Evolutionary conservation across 2,113 vertebrate genomes (phyloP).

Genomic region (Xyliphius kryptos): DNA sequence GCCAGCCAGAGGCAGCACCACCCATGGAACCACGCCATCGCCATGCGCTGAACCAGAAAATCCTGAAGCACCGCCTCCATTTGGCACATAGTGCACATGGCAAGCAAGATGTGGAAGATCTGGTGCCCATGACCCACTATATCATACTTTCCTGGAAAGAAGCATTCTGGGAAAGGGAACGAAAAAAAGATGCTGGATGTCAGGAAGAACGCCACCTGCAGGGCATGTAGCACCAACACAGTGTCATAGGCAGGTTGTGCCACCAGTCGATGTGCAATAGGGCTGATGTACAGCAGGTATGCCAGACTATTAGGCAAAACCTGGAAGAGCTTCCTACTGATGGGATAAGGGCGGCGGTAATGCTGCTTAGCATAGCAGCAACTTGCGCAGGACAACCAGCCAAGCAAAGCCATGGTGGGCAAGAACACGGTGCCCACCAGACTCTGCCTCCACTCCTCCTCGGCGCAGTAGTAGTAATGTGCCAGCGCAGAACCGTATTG

Average conservation of each 20-base stretch:
- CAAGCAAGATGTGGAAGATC: slow-evolving; percentile 84
- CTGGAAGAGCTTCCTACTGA: slow-evolving; percentile 81
- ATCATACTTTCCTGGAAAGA: slow-evolving; percentile 83
- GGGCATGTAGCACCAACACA: slow-evolving; percentile 72
- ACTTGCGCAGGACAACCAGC: slow-evolving; percentile 79
- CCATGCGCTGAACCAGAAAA: slow-evolving; percentile 67
- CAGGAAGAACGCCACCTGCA: slow-evolving; percentile 81
- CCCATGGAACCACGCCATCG: slow-evolving; percentile 64
- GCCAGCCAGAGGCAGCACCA: slow-evolving; percentile 65
- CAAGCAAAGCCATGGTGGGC: slow-evolving; percentile 74
- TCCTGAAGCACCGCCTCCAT: slow-evolving; percentile 83
- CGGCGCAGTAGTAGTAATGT: slow-evolving; percentile 83
- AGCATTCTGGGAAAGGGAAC: slow-evolving; percentile 80
- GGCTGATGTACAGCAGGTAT: slow-evolving; percentile 82
- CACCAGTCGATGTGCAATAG: slow-evolving; percentile 72
- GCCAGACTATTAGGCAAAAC: slow-evolving; percentile 77
- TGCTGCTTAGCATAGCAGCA: slow-evolving; percentile 84
- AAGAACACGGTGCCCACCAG: slow-evolving; percentile 71
- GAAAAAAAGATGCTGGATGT: slow-evolving; percentile 85
- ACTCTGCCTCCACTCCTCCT: slow-evolving; percentile 74
- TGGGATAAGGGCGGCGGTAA: slow-evolving; percentile 80
- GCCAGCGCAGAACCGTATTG: slow-evolving; percentile 84
- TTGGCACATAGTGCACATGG: slow-evolving; percentile 81
- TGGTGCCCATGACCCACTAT: slow-evolving; percentile 86
- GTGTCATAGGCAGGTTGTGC: slow-evolving; percentile 72